Percentiles rank a stretch among this genome's conserved stretches.
Evolutionary conservation across 2,113 vertebrate species (phyloP).

Genomic region (Gulo gulo): DNA sequence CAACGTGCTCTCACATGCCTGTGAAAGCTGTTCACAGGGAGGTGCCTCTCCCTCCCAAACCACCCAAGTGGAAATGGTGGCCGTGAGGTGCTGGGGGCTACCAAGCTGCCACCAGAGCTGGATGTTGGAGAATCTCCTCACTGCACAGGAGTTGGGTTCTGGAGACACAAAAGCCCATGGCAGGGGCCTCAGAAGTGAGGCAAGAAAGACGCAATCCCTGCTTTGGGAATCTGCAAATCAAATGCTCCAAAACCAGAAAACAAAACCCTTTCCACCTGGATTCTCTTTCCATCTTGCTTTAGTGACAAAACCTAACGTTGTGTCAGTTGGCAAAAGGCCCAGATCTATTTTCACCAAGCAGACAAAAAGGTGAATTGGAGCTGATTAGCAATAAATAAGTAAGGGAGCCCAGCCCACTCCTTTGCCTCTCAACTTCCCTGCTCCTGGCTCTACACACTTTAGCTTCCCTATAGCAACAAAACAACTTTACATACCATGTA

Average conservation of each 20-base stretch:
- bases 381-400: neutral
- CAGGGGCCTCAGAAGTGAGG: neutral
- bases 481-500: neutral
- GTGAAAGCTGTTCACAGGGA: neutral
- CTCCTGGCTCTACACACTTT: neutral
- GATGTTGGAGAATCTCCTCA: neutral
- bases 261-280: neutral
- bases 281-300: neutral
- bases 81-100: neutral
- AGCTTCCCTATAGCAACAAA: neutral
- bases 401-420: neutral
- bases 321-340: neutral
- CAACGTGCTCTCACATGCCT: neutral
- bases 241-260: neutral
- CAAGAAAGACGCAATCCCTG: neutral
- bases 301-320: neutral
- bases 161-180: neutral
- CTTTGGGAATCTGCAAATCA: fast-evolving
- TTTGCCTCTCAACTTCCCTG: neutral
- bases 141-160: fast-evolving
- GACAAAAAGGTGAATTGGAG: neutral
- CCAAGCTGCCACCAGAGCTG: too few relatives aligned
- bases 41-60: neutral
- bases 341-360: neutral
- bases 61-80: neutral